Base-by-base conservation (phyloP, 2,797 vertebrate genomes). In the Melopsittacus undulatus region DNA sequence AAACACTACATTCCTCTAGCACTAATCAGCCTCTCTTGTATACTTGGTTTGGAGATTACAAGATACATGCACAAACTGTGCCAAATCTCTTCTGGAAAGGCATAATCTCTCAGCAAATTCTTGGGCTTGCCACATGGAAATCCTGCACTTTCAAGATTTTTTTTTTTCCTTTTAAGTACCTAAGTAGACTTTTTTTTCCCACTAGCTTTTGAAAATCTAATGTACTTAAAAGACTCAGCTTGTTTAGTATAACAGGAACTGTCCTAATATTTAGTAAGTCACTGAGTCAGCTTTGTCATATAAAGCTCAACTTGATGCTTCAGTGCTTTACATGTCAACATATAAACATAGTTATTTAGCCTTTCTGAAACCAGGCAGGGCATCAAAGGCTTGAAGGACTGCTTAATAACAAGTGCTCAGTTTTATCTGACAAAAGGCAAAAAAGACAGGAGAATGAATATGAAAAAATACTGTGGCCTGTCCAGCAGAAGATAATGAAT, bases 311-410 rank as follows among this genome's bases (percentile, higher is more conserved):
- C 29, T 61, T 56, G 48, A 11, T 80, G 64, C 27, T 90, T 89
- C 85, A 74, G 13, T 84, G 64, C 15, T 90, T 89, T 89, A 68
- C 14, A 26, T 74, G 73, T 76, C 75, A 54, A 36, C 34, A 52
- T 90, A 70, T 91, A 95, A 89, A 85, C 56, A 74, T 17, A 74
- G 63, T 70, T 92, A 82, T 90, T 89, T 87, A 82, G 42, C 64
- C 22, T 69, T 84, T 94, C 56, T 79, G 77, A 76, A 95, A 87
- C 45, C 52, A 66, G 52, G 17, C 76, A 93, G 46, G 27, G 27
- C 59, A 83, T 90, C 51, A 80, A 69, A 89, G 34, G 8, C 29
- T 95, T 95, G 76, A 61, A 83, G 88, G 72, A 72, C 75, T 54
- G 36, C 46, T 90, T 52, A 83, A 49, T 91, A 83, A 26, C 67